Percentiles rank a stretch among this genome's conserved stretches.
These are phyloP conservation scores for Nannoperca australis DNA, from an alignment of 2,797 vertebrate genomes.

Conservation along the genomic window DNA sequence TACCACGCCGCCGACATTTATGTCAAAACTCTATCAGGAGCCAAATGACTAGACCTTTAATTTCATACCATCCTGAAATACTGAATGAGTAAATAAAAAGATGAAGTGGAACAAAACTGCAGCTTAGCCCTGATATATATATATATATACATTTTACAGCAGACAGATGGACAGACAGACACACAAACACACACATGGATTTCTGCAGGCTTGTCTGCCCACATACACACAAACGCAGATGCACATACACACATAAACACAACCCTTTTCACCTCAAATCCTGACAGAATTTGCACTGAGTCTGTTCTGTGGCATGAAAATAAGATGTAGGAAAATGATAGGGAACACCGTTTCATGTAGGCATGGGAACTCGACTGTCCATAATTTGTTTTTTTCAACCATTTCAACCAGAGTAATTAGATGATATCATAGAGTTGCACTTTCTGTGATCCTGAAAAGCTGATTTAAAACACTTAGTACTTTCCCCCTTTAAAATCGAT, in stretches of 20 bases:
- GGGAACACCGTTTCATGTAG: constrained; percentile 56
- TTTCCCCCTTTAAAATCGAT: not conserved
- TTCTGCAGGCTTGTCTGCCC: constrained; percentile 9
- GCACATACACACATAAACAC: constrained; percentile 67
- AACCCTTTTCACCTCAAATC: constrained; percentile 68
- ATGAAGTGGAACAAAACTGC: constrained; percentile 52
- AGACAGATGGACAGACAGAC: constrained; percentile 22
- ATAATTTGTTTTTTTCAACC: constrained; percentile 59
- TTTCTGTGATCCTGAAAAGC: constrained; percentile 65
- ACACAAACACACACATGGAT: constrained; percentile 12
- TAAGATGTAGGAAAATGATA: constrained; percentile 76
- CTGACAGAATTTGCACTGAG: constrained; percentile 63
- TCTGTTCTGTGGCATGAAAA: constrained; percentile 66
- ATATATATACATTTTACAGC: constrained; percentile 9
- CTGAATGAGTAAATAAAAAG: constrained; percentile 58
- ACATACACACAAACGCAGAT: constrained; percentile 33
- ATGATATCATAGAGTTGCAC: constrained; percentile 71
- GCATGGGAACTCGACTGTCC: constrained; percentile 72
- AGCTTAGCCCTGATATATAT: constrained; percentile 32
- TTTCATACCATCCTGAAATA: constrained; percentile 54
- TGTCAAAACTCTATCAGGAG: constrained; percentile 65
- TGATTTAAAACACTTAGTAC: constrained; percentile 43
- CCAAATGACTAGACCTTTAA: constrained; percentile 57
- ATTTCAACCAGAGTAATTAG: constrained; percentile 69
- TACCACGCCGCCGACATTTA: constrained; percentile 43